Conservation (phyloP, 2,797 vertebrate genomes). For the Pyrrhura leucotis region DNA sequence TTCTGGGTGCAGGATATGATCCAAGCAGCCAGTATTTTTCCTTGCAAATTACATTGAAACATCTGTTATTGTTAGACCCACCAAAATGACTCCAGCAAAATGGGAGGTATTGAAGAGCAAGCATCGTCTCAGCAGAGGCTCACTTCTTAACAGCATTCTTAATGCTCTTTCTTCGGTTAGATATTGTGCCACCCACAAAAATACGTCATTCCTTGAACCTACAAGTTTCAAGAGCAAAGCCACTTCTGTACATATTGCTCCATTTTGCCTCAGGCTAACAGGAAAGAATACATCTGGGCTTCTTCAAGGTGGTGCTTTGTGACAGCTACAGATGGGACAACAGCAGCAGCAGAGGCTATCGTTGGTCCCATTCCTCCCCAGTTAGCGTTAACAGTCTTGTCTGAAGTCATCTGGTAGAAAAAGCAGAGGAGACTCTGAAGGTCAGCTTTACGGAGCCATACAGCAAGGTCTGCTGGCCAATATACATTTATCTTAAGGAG, state of each 20-base stretch:
- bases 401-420: background rate
- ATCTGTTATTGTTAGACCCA: background rate
- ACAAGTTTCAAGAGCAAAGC: background rate
- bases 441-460: background rate
- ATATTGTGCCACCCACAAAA: background rate
- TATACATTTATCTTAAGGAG: background rate
- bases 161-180: background rate
- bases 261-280: background rate
- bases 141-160: background rate
- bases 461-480: background rate
- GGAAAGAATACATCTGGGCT: background rate
- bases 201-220: background rate
- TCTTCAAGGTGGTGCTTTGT: background rate
- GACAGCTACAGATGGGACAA: background rate
- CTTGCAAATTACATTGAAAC: background rate
- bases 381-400: background rate
- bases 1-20: background rate
- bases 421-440: background rate
- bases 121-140: background rate
- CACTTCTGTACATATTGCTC: background rate
- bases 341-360: background rate
- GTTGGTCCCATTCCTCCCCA: background rate
- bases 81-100: background rate
- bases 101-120: background rate
- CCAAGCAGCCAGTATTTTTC: background rate